Percentiles rank a stretch among this genome's conserved stretches.
phyloP scores from a whole-genome alignment of 2,113 vertebrate genomes.

The Siniperca chuatsi region DNA sequence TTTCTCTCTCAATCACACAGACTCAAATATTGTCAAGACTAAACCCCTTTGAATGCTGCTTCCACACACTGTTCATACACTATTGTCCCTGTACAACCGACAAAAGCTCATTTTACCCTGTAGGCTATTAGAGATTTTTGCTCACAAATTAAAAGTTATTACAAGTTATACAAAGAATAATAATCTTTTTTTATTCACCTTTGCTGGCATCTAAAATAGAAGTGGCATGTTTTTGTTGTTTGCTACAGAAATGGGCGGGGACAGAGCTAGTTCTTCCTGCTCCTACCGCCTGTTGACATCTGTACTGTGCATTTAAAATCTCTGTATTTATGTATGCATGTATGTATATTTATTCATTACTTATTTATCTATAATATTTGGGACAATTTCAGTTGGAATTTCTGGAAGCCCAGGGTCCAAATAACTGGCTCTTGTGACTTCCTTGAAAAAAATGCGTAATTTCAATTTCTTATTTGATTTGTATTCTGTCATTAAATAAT shows the following conservation, averaged over 20 bases:
- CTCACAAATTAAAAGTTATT: not conserved
- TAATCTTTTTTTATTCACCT: not conserved
- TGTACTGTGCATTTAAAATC: not conserved
- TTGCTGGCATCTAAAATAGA: not conserved
- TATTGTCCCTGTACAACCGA: not conserved
- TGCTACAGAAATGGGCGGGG: constrained; percentile 9
- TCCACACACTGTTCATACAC: not conserved
- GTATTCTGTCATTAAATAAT: not conserved
- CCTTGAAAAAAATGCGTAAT: not conserved
- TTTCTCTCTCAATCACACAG: not conserved
- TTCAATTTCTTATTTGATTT: not conserved
- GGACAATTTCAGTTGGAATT: too few species aligned
- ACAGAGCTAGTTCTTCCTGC: constrained; percentile 8
- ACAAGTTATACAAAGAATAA: not conserved
- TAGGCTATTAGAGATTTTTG: not conserved
- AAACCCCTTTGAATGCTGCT: not conserved
- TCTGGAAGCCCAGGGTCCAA: not conserved
- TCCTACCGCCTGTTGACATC: not conserved
- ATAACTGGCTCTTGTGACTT: not conserved
- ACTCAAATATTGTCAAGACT: not conserved
- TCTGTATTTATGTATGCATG: not conserved
- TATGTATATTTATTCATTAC: not conserved
- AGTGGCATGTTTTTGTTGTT: not conserved
- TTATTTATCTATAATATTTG: not conserved
- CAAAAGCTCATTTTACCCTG: too few species aligned